A percentile compares a stretch with the other conserved stretches of the same genome.
phyloP scores from a whole-genome alignment of 2,888 invertebrate genomes.

The Agonum fuliginosum region DNA sequence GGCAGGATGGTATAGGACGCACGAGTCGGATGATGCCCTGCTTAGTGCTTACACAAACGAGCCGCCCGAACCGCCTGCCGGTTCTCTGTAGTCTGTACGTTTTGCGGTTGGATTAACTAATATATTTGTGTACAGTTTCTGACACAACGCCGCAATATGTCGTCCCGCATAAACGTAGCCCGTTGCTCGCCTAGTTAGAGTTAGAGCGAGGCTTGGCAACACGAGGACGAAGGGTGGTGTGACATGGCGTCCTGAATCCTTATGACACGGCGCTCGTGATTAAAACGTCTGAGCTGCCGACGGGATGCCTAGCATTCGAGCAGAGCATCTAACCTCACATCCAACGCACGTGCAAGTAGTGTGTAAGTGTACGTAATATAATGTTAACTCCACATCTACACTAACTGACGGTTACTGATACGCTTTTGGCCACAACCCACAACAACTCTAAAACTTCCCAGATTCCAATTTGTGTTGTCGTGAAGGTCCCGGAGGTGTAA shows the following conservation, averaged over 20 bases:
- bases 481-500: background rate
- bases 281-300: slow-evolving; percentile 30
- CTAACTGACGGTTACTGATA: slow-evolving; percentile 2
- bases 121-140: slow-evolving; percentile 58
- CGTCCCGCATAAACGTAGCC: slow-evolving; percentile 52
- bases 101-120: slow-evolving; percentile 58
- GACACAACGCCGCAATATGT: slow-evolving; percentile 56
- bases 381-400: background rate
- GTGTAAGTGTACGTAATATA: background rate
- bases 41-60: slow-evolving; percentile 54
- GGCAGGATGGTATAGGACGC: too few relatives aligned
- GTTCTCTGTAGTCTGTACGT: slow-evolving; percentile 42
- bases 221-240: slow-evolving; percentile 3
- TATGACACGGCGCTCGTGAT: slow-evolving; percentile 36
- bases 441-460: slow-evolving; percentile 11
- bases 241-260: slow-evolving; percentile 40
- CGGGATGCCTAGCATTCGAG: background rate
- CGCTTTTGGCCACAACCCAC: background rate
- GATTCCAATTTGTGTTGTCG: slow-evolving; percentile 11
- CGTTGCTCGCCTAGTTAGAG: slow-evolving; percentile 16
- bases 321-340: background rate
- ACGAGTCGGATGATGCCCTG: slow-evolving; percentile 33
- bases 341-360: background rate
- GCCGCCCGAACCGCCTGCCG: background rate
- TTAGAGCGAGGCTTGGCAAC: background rate